Evolutionary conservation across 2,797 vertebrate genomes (phyloP).

Genomic region (Micrastur ruficollis): DNA sequence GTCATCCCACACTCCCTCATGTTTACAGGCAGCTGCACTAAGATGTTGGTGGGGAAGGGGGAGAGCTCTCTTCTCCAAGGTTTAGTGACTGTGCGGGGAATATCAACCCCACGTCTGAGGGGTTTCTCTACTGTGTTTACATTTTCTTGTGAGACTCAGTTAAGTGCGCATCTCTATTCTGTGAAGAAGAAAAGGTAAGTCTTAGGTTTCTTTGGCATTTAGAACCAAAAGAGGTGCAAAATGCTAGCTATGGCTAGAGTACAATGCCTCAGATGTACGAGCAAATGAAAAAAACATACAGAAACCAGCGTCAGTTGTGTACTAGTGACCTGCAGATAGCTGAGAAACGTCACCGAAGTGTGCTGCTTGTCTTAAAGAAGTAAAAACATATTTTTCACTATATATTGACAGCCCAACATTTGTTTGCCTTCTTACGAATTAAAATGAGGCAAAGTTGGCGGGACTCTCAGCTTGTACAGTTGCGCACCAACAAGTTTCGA

Average conservation of each 20-base stretch:
- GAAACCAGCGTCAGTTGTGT: not conserved
- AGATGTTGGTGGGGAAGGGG: not conserved
- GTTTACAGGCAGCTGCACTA: not conserved
- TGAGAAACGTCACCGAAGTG: not conserved
- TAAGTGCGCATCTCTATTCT: not conserved
- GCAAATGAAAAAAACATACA: rapidly evolving
- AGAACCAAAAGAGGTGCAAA: not conserved
- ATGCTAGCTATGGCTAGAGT: not conserved
- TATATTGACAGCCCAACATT: not conserved
- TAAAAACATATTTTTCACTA: not conserved
- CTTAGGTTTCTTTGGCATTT: not conserved
- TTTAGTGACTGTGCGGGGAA: not conserved
- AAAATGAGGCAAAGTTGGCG: not conserved
- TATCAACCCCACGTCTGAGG: not conserved
- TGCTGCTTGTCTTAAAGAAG: not conserved
- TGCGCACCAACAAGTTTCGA: not conserved
- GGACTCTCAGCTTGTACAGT: not conserved
- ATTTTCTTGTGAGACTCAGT: not conserved
- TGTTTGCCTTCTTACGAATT: not conserved
- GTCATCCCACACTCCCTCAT: not conserved
- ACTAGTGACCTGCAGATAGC: not conserved
- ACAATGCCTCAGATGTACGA: not conserved
- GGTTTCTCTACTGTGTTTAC: not conserved
- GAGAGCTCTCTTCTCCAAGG: not conserved
- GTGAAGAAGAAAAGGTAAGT: not conserved